phyloP scores from a whole-genome alignment of 2,797 vertebrate genomes.

The Tachyglossus aculeatus region DNA sequence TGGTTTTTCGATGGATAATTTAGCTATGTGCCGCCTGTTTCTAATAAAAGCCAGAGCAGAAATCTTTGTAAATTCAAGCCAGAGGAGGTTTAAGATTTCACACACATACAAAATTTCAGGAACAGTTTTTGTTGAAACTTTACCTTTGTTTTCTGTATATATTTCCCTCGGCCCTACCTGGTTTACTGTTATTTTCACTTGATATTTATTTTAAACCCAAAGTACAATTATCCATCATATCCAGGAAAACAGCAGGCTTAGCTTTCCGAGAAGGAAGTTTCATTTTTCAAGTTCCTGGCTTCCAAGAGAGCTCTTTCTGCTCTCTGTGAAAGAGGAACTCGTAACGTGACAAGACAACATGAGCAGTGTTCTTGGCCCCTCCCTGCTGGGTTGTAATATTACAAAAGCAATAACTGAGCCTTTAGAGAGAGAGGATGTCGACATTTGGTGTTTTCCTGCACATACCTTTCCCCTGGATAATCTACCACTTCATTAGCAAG shows the following conservation, averaged over 20 bases:
- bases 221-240: conserved; percentile 38
- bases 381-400: conserved; percentile 21
- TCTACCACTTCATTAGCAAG: conserved; percentile 9
- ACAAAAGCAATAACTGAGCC: conserved; percentile 9
- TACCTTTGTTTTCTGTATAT: conserved; percentile 55
- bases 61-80: conserved; percentile 72
- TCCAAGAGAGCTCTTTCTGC: conserved; percentile 41
- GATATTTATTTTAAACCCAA: conserved; percentile 22
- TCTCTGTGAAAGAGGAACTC: conserved; percentile 51
- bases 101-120: background rate
- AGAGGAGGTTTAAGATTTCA: conserved; percentile 70
- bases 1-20: conserved; percentile 69
- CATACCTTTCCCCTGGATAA: background rate
- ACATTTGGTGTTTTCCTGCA: background rate
- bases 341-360: background rate
- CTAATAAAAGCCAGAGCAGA: conserved; percentile 74
- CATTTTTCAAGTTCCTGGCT: conserved; percentile 35
- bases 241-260: conserved; percentile 32
- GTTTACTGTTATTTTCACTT: conserved; percentile 43
- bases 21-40: conserved; percentile 70
- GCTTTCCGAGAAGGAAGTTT: conserved; percentile 42
- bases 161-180: conserved; percentile 9
- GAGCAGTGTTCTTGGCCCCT: background rate
- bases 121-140: conserved; percentile 41
- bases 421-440: conserved; percentile 4